Evolutionary conservation across 2,113 vertebrate genomes (phyloP), one percentile per base, ranked within the genome.

Genomic region (Paratilapia polleni): DNA sequence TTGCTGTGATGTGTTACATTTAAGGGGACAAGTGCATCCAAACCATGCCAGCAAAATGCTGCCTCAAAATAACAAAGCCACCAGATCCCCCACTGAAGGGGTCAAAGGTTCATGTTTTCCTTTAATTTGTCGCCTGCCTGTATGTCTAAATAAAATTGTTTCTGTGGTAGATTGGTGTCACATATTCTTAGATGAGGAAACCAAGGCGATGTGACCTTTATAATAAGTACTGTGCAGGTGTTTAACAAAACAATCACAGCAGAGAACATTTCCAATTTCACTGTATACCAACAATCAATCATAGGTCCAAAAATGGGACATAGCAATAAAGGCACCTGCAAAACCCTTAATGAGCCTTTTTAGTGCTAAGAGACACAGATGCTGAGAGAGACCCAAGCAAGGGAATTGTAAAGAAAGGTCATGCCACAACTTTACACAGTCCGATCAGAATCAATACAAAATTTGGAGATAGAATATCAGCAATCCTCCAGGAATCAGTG

Each of bases 401-500:
- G 80, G 59, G 92, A 83, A 88, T 90, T 90, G 85, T 87, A 88
- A 88, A 91, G 91, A 91, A 91, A 93, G 95, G 96, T 96, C 95
- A 95, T 36, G 91, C 64, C 93, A 93, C 92, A 94, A 94, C 91
- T 95, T 95, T 94, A 93, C 94, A 94, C 90, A 87, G 81, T 90
- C 85, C 88, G 93, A 93, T 95, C 94, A 90, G 86, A 93, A 96
- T 96, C 95, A 95, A 96, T 95, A 95, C 70, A 94, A 89, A 94
- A 92, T 94, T 93, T 92, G 86, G 83, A 90, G 89, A 91, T 86
- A 90, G 90, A 94, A 92, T 91, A 92, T 92, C 88, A 89, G 86
- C 78, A 84, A 90, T 92, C 93, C 92, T 91, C 56, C 60, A 94
- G 94, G 94, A 94, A 86, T 93, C 89, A 90, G 81, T 78, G 52